phyloP scores from a whole-genome alignment of 2,113 vertebrate species.

The Sylvia atricapilla region DNA sequence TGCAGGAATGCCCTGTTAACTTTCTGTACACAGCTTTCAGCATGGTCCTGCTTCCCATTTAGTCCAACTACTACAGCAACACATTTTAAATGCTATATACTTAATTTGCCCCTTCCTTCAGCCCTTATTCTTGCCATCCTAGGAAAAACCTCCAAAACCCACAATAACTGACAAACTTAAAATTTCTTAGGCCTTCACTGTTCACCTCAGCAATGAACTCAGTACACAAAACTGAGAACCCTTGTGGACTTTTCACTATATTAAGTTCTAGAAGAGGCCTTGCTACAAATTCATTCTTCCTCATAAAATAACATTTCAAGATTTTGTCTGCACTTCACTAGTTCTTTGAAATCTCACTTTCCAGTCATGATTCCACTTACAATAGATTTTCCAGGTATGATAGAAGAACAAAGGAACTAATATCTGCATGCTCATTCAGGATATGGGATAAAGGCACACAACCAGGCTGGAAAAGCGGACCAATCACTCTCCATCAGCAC shows the following conservation, averaged over 20 bases:
- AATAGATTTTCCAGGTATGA: background rate
- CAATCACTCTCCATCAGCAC: background rate
- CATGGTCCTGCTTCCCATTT: background rate
- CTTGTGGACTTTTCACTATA: background rate
- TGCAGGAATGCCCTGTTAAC: background rate
- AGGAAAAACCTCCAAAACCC: rapidly evolving
- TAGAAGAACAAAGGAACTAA: background rate
- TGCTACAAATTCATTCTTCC: background rate
- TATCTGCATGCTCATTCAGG: background rate
- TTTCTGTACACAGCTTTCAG: background rate
- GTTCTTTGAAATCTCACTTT: background rate
- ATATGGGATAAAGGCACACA: background rate
- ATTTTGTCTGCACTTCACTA: background rate
- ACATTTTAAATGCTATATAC: background rate
- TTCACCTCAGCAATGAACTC: background rate
- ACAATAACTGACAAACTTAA: background rate
- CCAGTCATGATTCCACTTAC: background rate
- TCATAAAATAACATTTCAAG: background rate
- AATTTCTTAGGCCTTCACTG: background rate
- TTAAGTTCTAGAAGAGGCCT: background rate
- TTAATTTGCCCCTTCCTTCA: background rate
- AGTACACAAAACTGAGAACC: background rate
- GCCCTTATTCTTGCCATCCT: background rate
- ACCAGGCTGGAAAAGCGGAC: background rate
- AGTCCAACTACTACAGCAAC: background rate